Evolutionary conservation across 2,113 vertebrate species (phyloP).

Genomic region (Nothocercus nigrocapillus): DNA sequence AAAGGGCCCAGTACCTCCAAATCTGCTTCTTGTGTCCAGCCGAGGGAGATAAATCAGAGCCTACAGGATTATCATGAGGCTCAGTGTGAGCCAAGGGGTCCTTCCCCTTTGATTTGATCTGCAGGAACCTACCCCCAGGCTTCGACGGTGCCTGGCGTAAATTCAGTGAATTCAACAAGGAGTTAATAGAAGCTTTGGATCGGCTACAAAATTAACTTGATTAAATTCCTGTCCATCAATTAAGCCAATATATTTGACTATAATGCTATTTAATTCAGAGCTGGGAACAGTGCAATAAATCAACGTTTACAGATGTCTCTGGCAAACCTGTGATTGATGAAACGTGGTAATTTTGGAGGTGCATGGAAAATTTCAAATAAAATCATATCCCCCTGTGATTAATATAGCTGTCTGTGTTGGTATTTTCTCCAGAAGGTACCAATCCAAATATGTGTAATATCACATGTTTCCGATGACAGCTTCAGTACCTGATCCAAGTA

Average conservation of each 20-base stretch:
- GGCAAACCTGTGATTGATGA: constrained; percentile 78
- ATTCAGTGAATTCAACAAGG: constrained; percentile 19
- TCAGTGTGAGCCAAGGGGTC: background rate
- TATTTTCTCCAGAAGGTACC: constrained; percentile 70
- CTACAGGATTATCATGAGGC: background rate
- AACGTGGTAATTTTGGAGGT: constrained; percentile 53
- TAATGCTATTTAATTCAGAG: constrained; percentile 74
- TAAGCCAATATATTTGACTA: constrained; percentile 71
- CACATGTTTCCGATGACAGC: constrained; percentile 59
- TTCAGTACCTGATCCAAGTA: constrained; percentile 62
- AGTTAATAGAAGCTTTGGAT: constrained; percentile 63
- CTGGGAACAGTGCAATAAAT: constrained; percentile 77
- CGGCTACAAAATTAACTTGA: constrained; percentile 64
- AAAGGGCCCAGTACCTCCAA: no score
- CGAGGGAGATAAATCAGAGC: background rate
- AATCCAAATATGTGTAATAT: constrained; percentile 58
- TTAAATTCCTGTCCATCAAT: constrained; percentile 78
- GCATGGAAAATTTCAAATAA: constrained; percentile 75
- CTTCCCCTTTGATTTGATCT: background rate
- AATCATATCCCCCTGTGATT: constrained; percentile 74
- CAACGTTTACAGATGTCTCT: constrained; percentile 75
- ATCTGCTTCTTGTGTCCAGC: background rate
- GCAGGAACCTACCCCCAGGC: background rate
- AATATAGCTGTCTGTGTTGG: constrained; percentile 75
- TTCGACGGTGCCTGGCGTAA: background rate